A percentile compares a stretch with the other conserved stretches of the same genome.
These are phyloP conservation scores for Drosophila hamatofila DNA, from an alignment of 2,888 invertebrate species.

Conservation along the genomic window DNA sequence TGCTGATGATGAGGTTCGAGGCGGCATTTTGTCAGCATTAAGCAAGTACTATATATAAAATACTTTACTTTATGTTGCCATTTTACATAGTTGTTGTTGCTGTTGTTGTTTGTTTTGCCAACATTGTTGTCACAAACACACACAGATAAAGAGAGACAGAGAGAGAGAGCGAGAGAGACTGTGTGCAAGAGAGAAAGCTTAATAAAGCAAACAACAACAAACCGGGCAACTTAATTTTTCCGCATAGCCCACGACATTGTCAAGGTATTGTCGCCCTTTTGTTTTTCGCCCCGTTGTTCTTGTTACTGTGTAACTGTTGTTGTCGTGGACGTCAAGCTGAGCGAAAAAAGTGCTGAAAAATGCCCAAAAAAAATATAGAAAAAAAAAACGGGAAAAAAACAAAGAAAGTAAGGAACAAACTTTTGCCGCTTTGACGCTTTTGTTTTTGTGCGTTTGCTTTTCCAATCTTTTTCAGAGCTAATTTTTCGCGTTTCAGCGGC, in stretches of 20 bases:
- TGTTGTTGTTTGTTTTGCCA: constrained; percentile 6
- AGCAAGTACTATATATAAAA: constrained; percentile 64
- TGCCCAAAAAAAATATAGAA: constrained; percentile 2
- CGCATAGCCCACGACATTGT: constrained; percentile 42
- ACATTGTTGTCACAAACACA: constrained; percentile 30
- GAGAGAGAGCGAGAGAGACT: neutral
- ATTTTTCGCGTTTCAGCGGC: constrained; percentile 36
- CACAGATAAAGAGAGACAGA: neutral
- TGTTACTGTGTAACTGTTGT: constrained; percentile 3
- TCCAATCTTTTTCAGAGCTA: constrained; percentile 36
- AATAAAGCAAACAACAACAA: constrained; percentile 51
- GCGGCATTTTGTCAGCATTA: constrained; percentile 71
- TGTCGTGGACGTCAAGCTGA: constrained; percentile 29
- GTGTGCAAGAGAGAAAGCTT: constrained; percentile 51
- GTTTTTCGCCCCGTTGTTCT: constrained; percentile 19
- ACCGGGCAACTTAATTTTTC: constrained; percentile 70
- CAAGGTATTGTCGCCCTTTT: constrained; percentile 47
- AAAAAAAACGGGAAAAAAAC: neutral
- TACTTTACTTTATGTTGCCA: constrained; percentile 67
- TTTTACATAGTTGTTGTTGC: constrained; percentile 57
- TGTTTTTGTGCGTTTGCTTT: constrained; percentile 33
- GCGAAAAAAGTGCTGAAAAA: constrained; percentile 28
- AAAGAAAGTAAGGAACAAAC: constrained; percentile 1
- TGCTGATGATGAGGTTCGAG: constrained; percentile 19
- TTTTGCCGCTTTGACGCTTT: constrained; percentile 26